These are phyloP conservation scores for Hepsetus odoe DNA, from an alignment of 2,113 vertebrate species.

Conservation along the genomic window DNA sequence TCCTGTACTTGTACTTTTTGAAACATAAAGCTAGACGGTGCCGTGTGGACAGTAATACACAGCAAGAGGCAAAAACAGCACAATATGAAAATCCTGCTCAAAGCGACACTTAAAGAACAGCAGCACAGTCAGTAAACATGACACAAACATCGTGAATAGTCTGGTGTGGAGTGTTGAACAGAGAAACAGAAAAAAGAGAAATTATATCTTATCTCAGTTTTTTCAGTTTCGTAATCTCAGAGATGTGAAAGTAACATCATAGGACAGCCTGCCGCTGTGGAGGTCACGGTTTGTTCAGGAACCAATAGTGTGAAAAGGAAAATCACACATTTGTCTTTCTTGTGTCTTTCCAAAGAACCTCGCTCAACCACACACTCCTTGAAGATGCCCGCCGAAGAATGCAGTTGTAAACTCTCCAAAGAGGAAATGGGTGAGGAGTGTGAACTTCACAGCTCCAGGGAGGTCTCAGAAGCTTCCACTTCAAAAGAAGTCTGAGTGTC, in stretches of 20 bases:
- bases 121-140: too few relatives aligned
- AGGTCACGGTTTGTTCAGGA: background rate
- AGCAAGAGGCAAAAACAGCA: too few relatives aligned
- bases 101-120: too few relatives aligned
- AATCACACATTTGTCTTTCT: background rate
- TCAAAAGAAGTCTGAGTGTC: background rate
- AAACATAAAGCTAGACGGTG: too few relatives aligned
- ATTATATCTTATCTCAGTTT: too few relatives aligned
- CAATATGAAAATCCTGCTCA: too few relatives aligned
- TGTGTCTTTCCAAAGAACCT: slow-evolving; percentile 22
- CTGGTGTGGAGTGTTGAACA: too few relatives aligned
- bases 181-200: too few relatives aligned
- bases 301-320: background rate
- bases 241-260: background rate
- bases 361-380: background rate
- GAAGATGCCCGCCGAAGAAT: slow-evolving; percentile 3
- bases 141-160: too few relatives aligned
- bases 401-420: slow-evolving; percentile 45
- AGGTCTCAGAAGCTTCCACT: background rate
- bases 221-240: too few relatives aligned
- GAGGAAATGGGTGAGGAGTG: slow-evolving; percentile 42
- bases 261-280: background rate
- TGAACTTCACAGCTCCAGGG: background rate
- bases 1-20: too few relatives aligned
- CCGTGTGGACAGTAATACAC: too few relatives aligned